Evolutionary conservation across 2,113 vertebrate species (phyloP).

Genomic region (Rallus limicola): DNA sequence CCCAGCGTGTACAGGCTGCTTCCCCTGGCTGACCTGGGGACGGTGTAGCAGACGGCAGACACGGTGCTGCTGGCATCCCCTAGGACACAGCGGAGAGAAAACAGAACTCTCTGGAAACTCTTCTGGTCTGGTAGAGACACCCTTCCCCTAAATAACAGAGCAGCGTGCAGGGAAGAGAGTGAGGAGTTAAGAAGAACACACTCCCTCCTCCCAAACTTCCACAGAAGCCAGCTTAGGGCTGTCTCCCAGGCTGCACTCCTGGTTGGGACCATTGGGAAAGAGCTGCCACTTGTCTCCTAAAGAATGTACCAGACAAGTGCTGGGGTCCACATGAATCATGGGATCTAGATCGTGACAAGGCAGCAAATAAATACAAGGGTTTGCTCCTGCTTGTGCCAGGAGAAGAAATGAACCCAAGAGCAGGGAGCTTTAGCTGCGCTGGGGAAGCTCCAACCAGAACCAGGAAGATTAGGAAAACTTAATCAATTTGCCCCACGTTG

Average conservation of each 20-base stretch:
- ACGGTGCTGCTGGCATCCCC: slow-evolving; percentile 90
- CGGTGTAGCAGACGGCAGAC: slow-evolving; percentile 90
- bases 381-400: background rate
- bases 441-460: background rate
- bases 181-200: background rate
- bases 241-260: background rate
- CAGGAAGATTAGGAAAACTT: background rate
- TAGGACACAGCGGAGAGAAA: slow-evolving; percentile 38
- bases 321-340: background rate
- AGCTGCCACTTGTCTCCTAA: background rate
- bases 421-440: background rate
- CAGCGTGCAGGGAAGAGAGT: background rate
- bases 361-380: background rate
- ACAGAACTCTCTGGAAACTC: background rate
- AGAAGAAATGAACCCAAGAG: background rate
- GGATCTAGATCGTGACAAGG: background rate
- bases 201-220: background rate
- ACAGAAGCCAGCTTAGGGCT: background rate
- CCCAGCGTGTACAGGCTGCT: slow-evolving; percentile 88
- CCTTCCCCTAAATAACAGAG: background rate
- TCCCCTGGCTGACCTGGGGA: slow-evolving; percentile 87
- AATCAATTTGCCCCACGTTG: too few species aligned
- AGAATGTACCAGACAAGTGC: background rate
- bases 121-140: background rate
- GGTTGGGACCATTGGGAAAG: background rate